Conservation (phyloP, 2,888 invertebrate species). For the Trypoxylon attenuatum region DNA sequence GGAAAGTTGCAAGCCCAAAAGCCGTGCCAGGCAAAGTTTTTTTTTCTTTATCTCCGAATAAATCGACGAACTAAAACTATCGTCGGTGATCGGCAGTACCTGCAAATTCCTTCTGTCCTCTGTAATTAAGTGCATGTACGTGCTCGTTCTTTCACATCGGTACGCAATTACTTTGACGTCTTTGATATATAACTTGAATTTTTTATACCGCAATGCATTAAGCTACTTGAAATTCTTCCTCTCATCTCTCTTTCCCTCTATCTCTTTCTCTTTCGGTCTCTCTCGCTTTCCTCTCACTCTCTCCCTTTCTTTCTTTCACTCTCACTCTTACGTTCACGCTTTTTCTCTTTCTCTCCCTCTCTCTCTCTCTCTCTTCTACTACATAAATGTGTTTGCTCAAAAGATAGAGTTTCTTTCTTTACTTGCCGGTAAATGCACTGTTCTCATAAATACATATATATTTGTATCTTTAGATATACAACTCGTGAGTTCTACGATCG, state of each 20-base stretch:
- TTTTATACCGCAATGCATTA: too few species aligned
- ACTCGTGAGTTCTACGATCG: conserved; percentile 11
- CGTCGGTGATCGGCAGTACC: conserved; percentile 31
- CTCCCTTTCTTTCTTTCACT: too few species aligned
- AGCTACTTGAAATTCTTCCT: too few species aligned
- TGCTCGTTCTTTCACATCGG: conserved; percentile 3
- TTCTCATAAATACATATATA: conserved; percentile 26
- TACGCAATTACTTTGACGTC: not conserved
- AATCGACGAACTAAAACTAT: conserved; percentile 17
- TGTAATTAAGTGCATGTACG: conserved; percentile 25
- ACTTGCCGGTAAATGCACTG: conserved; percentile 8
- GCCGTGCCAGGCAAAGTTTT: conserved; percentile 43
- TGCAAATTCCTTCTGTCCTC: conserved; percentile 20
- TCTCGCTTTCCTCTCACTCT: too few species aligned
- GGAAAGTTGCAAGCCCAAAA: conserved; percentile 52
- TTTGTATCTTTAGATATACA: conserved; percentile 7
- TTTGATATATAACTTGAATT: not conserved
- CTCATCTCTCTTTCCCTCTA: too few species aligned
- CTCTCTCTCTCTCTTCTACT: not conserved
- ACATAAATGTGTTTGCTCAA: not conserved
- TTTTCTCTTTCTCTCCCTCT: too few species aligned
- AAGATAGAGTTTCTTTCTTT: conserved; percentile 3
- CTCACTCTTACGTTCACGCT: not conserved
- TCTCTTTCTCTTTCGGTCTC: too few species aligned
- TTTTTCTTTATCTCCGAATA: conserved; percentile 31